These are phyloP conservation scores for Falcaria lacertinaria DNA, from an alignment of 2,888 invertebrate species.

Conservation along the genomic window DNA sequence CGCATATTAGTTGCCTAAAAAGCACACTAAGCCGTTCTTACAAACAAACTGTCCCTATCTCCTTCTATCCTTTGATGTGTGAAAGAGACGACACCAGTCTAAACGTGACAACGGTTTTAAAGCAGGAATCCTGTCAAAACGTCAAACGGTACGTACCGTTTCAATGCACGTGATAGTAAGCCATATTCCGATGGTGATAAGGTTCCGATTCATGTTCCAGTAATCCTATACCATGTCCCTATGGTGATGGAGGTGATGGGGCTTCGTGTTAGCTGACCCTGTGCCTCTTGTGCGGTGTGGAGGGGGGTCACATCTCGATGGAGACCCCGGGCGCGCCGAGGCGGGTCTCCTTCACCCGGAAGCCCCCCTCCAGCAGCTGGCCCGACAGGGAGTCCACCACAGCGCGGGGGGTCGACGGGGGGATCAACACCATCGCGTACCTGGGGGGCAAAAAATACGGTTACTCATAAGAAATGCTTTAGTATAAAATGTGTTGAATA, in stretches of 20 bases:
- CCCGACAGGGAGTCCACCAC: conserved; percentile 57
- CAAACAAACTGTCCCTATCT: background rate
- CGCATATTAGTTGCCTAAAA: too few species aligned
- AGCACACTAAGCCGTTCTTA: too few species aligned
- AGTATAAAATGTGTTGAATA: too few species aligned
- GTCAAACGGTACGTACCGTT: too few species aligned
- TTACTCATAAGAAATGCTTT: too few species aligned
- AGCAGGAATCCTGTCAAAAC: too few species aligned
- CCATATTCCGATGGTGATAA: too few species aligned
- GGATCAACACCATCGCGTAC: conserved; percentile 65
- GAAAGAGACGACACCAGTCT: background rate
- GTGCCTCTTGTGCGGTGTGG: conserved; percentile 25
- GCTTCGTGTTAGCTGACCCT: conserved; percentile 7
- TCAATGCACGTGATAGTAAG: too few species aligned
- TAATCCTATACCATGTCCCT: background rate
- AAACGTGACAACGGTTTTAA: too few species aligned
- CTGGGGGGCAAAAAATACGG: too few species aligned
- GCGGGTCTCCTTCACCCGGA: conserved; percentile 74
- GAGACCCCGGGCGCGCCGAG: conserved; percentile 81
- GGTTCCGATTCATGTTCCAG: too few species aligned
- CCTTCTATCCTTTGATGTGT: background rate
- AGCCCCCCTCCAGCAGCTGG: conserved; percentile 71
- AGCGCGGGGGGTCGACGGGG: conserved; percentile 53
- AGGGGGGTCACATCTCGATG: conserved; percentile 59
- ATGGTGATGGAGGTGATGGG: background rate